Conservation (phyloP, 2,113 vertebrate species). For the Actenoides hombroni region DNA sequence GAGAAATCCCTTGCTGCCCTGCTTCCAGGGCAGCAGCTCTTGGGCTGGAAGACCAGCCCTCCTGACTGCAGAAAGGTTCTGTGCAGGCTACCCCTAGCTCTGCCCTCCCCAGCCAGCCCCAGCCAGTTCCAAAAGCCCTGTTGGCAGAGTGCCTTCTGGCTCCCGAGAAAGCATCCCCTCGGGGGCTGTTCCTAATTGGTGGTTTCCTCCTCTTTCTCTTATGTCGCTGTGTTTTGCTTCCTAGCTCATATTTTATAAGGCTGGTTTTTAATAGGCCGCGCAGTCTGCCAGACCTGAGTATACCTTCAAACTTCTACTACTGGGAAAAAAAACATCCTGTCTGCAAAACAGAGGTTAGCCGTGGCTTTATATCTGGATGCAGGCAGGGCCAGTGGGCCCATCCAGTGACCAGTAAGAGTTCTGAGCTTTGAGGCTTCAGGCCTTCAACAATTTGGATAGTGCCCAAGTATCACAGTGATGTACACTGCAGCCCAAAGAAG, state of each 20-base stretch:
- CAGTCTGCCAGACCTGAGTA: conserved; percentile 29
- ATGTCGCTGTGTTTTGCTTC: conserved; percentile 10
- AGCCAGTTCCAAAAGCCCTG: not conserved
- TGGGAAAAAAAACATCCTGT: not conserved
- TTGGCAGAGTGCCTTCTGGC: conserved; percentile 54
- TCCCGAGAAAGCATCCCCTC: conserved; percentile 28
- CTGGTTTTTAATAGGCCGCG: conserved; percentile 24
- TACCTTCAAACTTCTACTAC: conserved; percentile 7
- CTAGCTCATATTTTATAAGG: conserved; percentile 59
- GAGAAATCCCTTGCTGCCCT: not conserved
- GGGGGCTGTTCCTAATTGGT: conserved; percentile 56
- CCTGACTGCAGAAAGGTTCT: not conserved
- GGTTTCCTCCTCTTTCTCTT: conserved; percentile 58
- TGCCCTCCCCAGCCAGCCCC: not conserved
- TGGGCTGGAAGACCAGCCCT: not conserved
- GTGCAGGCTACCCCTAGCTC: not conserved
- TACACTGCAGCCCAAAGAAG: not conserved
- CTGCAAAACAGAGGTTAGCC: not conserved
- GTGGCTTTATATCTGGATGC: not conserved
- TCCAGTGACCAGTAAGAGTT: not conserved
- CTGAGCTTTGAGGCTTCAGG: not conserved
- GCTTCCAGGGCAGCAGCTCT: not conserved
- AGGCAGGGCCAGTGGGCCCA: not conserved
- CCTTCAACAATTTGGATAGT: not conserved
- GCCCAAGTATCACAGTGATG: not conserved